Evolutionary conservation across 2,113 vertebrate species (phyloP), one percentile per base, ranked within the genome.

Genomic region (Callopanchax toddi): DNA sequence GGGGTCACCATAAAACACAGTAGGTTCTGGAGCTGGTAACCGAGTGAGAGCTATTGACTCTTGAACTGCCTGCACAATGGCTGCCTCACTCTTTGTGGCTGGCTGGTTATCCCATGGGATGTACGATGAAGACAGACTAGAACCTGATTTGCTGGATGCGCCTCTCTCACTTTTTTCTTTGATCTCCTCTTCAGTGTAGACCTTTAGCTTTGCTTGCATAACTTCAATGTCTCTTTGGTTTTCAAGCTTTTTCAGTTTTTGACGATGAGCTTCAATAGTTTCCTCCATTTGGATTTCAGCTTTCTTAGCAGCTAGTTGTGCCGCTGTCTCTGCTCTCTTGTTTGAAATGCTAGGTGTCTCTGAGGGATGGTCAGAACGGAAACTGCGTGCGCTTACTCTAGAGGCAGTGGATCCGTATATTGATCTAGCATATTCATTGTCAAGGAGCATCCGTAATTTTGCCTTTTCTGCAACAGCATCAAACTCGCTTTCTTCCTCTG

Each of bases 151-250:
- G 16, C 22, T 17, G 11, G 13, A 3, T 37, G 26, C 6, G 13
- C 23, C 29, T 58, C 5, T 12, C 22, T 26, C 43, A 20, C 9
- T 5, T 5, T 40, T 66, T 46, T 17, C 45, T 11, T 49, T 67
- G 17, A 17, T 6, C 21, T 54, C 70, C n/a, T 66, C 48, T 1
- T 0, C 50, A 26, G 29, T 51, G 12, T 66, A 66, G 0, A 60
- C 16, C n/a, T 6, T 0, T 1, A 37, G 23, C n/a, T 40, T 60
- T 66, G 61, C 60, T 34, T 71, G 2, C 0, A 64, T 65, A 3
- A 65, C 46, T 16, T 44, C 32, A 42, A 72, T 34, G 39, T 58
- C 62, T 64, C 60, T 57, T 36, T 63, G 46, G 23, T 73, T 73
- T 66, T 66, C 61, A n/a, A 46, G 54, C 17, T n/a, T 53, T 52